Conservation (phyloP, 1,140 invertebrate species). For the Adoxophyes honmai region DNA sequence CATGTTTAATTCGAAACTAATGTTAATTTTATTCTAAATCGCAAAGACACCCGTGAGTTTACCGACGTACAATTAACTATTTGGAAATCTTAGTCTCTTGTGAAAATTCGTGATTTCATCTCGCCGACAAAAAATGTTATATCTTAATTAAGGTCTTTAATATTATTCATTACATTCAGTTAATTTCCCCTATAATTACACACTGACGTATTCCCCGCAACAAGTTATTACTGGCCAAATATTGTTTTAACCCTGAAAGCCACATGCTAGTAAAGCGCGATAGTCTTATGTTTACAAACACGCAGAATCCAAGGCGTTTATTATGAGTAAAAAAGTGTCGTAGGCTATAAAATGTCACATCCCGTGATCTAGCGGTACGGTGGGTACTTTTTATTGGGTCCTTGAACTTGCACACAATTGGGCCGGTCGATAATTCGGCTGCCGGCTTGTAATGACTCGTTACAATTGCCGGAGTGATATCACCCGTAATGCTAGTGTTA, state of each 20-base stretch:
- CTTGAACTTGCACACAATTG: slow-evolving; percentile 68
- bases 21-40: slow-evolving; percentile 12
- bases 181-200: background rate
- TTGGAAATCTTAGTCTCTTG: slow-evolving; percentile 3
- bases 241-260: slow-evolving; percentile 9
- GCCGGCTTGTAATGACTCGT: slow-evolving; percentile 36
- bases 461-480: slow-evolving; percentile 46
- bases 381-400: slow-evolving; percentile 64
- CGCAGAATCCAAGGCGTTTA: slow-evolving; percentile 14
- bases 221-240: background rate
- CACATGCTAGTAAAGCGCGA: slow-evolving; percentile 15
- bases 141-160: background rate
- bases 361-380: slow-evolving; percentile 37
- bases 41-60: background rate
- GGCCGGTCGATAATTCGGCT: slow-evolving; percentile 62
- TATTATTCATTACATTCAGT: background rate
- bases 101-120: slow-evolving; percentile 1
- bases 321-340: slow-evolving; percentile 23
- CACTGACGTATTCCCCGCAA: background rate
- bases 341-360: slow-evolving; percentile 38
- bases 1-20: slow-evolving; percentile 11
- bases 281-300: slow-evolving; percentile 19
- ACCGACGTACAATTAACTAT: slow-evolving; percentile 12
- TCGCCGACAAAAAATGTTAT: slow-evolving; percentile 3
- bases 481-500: slow-evolving; percentile 34